These are phyloP conservation scores for Elachura formosa DNA, from an alignment of 2,113 vertebrate species.

Conservation along the genomic window DNA sequence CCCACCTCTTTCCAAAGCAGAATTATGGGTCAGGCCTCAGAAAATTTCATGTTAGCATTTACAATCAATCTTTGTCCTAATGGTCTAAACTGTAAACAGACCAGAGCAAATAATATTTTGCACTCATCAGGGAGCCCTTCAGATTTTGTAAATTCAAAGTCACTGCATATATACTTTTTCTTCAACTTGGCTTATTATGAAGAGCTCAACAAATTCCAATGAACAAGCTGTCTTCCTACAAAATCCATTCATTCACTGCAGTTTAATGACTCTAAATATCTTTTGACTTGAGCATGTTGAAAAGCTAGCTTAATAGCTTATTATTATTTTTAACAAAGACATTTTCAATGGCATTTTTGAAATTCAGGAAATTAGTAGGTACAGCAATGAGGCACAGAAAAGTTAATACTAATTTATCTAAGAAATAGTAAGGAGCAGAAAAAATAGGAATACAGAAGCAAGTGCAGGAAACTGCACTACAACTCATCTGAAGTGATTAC, in stretches of 20 bases:
- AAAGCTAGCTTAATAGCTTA: slow-evolving; percentile 2
- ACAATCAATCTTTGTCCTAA: neutral
- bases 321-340: slow-evolving; percentile 50
- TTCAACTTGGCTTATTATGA: slow-evolving; percentile 1
- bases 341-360: slow-evolving; percentile 28
- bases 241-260: slow-evolving; percentile 8
- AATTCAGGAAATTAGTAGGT: slow-evolving; percentile 33
- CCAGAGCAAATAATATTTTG: neutral
- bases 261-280: neutral
- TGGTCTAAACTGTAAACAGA: neutral
- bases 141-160: neutral
- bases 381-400: slow-evolving; percentile 24
- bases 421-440: slow-evolving; percentile 33
- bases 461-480: neutral
- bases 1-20: neutral
- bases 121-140: neutral
- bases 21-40: neutral
- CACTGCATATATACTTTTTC: neutral
- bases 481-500: slow-evolving; percentile 25
- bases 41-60: neutral
- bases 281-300: slow-evolving; percentile 22
- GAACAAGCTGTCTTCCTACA: slow-evolving; percentile 20
- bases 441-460: slow-evolving; percentile 20
- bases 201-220: slow-evolving; percentile 22
- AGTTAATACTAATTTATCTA: slow-evolving; percentile 20